These are phyloP conservation scores for Alces alces DNA, from an alignment of 2,113 vertebrate species.

Conservation along the genomic window DNA sequence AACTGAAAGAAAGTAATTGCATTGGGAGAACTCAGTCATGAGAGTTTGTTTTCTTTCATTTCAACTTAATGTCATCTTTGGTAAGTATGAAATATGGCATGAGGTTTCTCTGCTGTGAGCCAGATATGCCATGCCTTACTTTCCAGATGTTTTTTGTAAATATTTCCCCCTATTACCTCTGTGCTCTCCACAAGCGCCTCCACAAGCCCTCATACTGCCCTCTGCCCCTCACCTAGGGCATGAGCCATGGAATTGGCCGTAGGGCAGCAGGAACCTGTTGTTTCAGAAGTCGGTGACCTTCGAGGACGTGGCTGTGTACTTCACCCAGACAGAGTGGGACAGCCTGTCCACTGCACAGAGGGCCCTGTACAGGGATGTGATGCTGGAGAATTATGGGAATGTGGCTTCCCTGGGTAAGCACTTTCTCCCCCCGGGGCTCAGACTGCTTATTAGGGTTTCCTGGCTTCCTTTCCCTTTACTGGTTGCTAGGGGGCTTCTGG, in stretches of 20 bases:
- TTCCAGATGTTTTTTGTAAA: neutral
- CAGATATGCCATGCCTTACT: neutral
- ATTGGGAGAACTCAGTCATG: neutral
- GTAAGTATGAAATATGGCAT: neutral
- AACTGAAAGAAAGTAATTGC: neutral
- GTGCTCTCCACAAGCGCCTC: constrained; percentile 20
- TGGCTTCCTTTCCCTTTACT: neutral
- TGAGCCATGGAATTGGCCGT: constrained; percentile 69
- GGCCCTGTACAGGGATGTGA: constrained; percentile 70
- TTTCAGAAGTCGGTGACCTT: constrained; percentile 76
- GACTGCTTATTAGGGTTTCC: neutral
- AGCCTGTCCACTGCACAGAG: constrained; percentile 62
- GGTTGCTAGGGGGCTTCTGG: neutral
- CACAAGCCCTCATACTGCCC: constrained; percentile 62
- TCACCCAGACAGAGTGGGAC: constrained; percentile 64
- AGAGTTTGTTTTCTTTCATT: neutral
- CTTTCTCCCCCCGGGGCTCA: neutral
- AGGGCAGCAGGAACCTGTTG: constrained; percentile 73
- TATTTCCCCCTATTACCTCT: neutral
- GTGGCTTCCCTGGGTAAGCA: constrained; percentile 68
- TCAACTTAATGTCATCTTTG: neutral
- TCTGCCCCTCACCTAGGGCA: constrained; percentile 72
- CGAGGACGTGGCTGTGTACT: constrained; percentile 72
- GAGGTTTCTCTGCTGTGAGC: neutral
- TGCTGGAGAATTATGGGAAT: constrained; percentile 73